Percentiles rank a stretch among this genome's conserved stretches.
Conservation (phyloP, 37 sponge, comb jelly and placozoan genomes). For the Cladorhizidae sp. region DNA sequence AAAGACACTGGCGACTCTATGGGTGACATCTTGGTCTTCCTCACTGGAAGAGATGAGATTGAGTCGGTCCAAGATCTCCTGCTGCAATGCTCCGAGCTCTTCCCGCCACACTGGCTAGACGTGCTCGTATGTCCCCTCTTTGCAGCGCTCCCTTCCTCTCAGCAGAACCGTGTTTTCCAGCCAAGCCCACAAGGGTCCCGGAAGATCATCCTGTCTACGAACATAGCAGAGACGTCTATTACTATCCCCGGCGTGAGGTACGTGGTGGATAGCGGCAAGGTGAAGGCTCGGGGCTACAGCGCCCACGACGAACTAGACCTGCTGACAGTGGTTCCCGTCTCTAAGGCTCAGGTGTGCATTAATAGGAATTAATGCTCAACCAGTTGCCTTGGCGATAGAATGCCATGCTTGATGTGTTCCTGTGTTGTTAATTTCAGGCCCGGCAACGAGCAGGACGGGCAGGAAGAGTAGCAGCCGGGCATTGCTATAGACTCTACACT, state of each 20-base stretch:
- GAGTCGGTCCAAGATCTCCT: slow-evolving; percentile 54
- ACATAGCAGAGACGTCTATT: slow-evolving; percentile 95
- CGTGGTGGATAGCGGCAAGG: slow-evolving; percentile 93
- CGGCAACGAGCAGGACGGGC: slow-evolving; percentile 90
- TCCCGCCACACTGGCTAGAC: slow-evolving; percentile 58
- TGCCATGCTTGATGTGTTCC: no score
- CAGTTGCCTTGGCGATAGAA: no score
- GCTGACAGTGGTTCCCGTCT: slow-evolving; percentile 86
- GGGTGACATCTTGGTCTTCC: slow-evolving; percentile 88
- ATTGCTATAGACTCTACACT: slow-evolving; percentile 91
- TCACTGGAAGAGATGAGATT: slow-evolving; percentile 95
- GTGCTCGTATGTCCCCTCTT: slow-evolving; percentile 78
- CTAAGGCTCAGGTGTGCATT: slow-evolving; percentile 73
- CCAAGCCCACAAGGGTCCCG: slow-evolving; percentile 55
- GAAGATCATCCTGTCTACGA: slow-evolving; percentile 93
- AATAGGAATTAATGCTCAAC: no score
- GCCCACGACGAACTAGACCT: slow-evolving; percentile 84
- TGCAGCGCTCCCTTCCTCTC: slow-evolving; percentile 86
- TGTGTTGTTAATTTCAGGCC: slow-evolving; percentile 48
- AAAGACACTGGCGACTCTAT: background rate
- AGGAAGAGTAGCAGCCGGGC: slow-evolving; percentile 86
- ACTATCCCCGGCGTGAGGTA: slow-evolving; percentile 87
- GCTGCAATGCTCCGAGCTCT: slow-evolving; percentile 34
- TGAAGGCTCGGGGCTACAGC: slow-evolving; percentile 88
- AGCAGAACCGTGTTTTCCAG: slow-evolving; percentile 73